These are phyloP conservation scores for Campylomormyrus tamandua DNA, from an alignment of 2,113 vertebrate genomes.

Conservation along the genomic window DNA sequence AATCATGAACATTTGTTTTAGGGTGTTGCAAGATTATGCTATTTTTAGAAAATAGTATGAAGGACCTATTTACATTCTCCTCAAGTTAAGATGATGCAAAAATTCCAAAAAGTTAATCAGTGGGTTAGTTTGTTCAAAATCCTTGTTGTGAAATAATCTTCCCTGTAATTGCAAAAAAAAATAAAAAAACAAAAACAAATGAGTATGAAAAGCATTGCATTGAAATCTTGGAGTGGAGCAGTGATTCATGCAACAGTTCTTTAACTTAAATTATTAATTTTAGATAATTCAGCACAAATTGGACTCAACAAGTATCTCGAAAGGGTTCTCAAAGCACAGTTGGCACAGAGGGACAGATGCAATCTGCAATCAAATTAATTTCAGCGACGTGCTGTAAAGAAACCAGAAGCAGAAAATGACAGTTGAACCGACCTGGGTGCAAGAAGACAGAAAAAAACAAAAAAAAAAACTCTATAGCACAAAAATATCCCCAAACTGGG, in stretches of 20 bases:
- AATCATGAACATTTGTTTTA: neutral
- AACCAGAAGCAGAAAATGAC: constrained; percentile 26
- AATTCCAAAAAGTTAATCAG: neutral
- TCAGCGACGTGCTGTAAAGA: neutral
- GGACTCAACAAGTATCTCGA: neutral
- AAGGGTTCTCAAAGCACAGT: neutral
- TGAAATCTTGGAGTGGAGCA: neutral
- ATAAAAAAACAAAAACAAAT: neutral
- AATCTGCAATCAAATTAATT: neutral
- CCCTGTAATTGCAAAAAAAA: neutral
- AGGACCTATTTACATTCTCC: neutral
- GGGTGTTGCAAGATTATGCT: neutral
- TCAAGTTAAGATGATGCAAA: neutral
- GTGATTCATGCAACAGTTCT: neutral
- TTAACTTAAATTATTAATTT: neutral
- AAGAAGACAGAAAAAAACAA: neutral
- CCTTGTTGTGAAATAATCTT: neutral
- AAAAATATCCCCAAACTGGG: constrained; percentile 48
- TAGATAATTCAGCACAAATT: neutral
- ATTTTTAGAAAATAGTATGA: neutral
- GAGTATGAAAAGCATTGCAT: neutral
- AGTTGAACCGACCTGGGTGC: constrained; percentile 43
- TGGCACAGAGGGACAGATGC: neutral
- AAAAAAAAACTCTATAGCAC: neutral
- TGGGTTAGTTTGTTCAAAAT: neutral